phyloP scores from a whole-genome alignment of 2,113 vertebrate genomes.

The Paratilapia polleni region DNA sequence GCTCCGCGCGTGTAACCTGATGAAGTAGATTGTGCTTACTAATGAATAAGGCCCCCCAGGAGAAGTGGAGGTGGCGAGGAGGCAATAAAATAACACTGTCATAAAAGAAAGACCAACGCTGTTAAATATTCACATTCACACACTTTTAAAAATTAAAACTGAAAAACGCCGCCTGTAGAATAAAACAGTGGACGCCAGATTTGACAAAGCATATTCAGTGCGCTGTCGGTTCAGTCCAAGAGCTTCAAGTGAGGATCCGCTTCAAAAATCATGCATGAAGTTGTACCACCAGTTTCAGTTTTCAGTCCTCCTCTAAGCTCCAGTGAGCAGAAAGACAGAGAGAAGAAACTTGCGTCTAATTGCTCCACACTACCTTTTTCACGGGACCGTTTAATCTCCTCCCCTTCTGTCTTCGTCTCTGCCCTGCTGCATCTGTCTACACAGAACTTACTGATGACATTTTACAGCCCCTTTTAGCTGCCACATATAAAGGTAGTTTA shows the following conservation, averaged over 20 bases:
- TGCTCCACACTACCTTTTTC: conserved; percentile 75
- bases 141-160: neutral
- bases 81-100: neutral
- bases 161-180: neutral
- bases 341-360: conserved; percentile 77
- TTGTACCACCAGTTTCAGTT: conserved; percentile 17
- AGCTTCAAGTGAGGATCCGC: conserved; percentile 2
- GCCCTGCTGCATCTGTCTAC: conserved; percentile 29
- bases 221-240: conserved; percentile 9
- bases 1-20: conserved; percentile 62
- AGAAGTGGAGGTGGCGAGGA: neutral
- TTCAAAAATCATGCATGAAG: neutral
- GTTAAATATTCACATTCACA: neutral
- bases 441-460: conserved; percentile 17
- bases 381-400: conserved; percentile 77
- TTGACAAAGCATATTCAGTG: conserved; percentile 2
- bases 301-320: conserved; percentile 52
- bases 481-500: conserved; percentile 27
- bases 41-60: conserved; percentile 41
- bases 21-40: conserved; percentile 39
- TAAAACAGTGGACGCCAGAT: neutral
- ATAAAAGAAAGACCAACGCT: neutral
- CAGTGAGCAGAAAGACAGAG: conserved; percentile 54
- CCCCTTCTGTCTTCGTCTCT: conserved; percentile 72
- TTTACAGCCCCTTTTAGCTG: neutral